These are phyloP conservation scores for Tychaedon coryphoeus DNA, from an alignment of 2,113 vertebrate genomes.

Conservation along the genomic window DNA sequence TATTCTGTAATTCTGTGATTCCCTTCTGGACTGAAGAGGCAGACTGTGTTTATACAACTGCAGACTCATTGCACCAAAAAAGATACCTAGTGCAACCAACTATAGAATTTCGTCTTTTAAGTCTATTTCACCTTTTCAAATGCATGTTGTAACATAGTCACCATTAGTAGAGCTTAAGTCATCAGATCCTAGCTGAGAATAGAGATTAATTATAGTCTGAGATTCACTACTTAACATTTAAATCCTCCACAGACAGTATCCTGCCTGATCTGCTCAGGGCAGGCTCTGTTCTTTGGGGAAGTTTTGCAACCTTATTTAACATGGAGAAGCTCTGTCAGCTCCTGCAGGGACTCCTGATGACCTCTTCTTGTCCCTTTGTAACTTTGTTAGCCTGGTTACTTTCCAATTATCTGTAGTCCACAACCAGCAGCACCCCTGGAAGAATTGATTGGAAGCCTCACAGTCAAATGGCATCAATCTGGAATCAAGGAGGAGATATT, in stretches of 20 bases:
- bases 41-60: neutral
- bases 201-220: neutral
- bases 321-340: neutral
- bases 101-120: neutral
- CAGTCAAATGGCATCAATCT: neutral
- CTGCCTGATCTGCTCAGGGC: neutral
- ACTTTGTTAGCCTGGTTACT: neutral
- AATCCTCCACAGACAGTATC: neutral
- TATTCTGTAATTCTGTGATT: neutral
- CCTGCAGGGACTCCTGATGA: neutral
- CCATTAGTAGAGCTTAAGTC: neutral
- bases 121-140: neutral
- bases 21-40: neutral
- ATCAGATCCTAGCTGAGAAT: neutral
- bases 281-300: neutral
- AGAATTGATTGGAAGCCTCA: neutral
- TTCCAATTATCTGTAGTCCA: neutral
- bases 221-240: neutral
- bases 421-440: neutral
- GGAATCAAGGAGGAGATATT: neutral
- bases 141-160: neutral
- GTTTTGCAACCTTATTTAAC: neutral
- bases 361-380: neutral
- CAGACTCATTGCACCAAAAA: neutral
- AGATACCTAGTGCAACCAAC: neutral